Base-by-base conservation (phyloP, 2,888 invertebrate genomes). In the Parochlus steinenii region DNA sequence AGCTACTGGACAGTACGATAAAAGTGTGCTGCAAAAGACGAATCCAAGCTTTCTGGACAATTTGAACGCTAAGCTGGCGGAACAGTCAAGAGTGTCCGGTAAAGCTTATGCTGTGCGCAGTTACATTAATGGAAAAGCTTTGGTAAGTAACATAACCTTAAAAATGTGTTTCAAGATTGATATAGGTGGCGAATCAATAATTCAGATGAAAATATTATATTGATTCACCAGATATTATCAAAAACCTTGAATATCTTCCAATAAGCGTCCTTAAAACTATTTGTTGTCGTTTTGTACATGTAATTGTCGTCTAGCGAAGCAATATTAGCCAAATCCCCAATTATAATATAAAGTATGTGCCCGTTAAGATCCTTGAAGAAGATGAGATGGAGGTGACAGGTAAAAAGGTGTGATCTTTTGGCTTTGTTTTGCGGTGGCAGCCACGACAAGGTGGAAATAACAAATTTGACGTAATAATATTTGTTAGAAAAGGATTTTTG, bases 1-100 rank as follows among this genome's bases (percentile, higher is more conserved):
- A 54, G 19, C 63, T 58, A 50, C 58, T 58, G 48, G 57, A 49
- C 30, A 49, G 46, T 50, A 50, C 53, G 45, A 57, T 48, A 45
- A 61, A 56, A 52, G 56, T 56, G 50, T 53, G 42, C 50, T 56
- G 43, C 47, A 55, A 37, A 57, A 61, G 43, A 53, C 57, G 39
- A 64, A 60, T 48, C 73, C 60, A 60, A 67, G 71, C 52, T 83
- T 83, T 56, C 61, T 83, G 33, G 80, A 82, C 60, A 80, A 80
- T 49, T 57, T 85, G 42, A 85, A 85, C 47, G 80, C 80, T 10
- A 83, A 81, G 48, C 58, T 86, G 47, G 68, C 74, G 31, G 69
- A 72, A 46, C 71, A 71, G 52, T n/a, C n/a, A n/a, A 57, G 61
- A 45, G 65, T 66, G 44, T 57, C 69, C 24, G 64, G 65, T 49